Percentiles rank a stretch among this genome's conserved stretches.
These are phyloP conservation scores for Liopterus haemorrhoidalis DNA, from an alignment of 2,888 invertebrate species.

Conservation along the genomic window DNA sequence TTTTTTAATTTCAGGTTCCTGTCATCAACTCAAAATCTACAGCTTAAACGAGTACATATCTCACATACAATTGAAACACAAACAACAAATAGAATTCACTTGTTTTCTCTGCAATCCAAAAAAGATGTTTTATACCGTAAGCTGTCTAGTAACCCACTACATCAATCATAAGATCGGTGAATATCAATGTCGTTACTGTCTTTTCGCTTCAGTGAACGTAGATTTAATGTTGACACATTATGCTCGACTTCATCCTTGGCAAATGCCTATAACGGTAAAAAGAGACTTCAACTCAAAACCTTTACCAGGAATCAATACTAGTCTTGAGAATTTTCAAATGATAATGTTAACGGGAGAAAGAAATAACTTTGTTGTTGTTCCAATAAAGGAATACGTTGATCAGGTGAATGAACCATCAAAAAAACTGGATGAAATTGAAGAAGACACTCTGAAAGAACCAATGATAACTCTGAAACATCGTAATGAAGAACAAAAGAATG, in stretches of 20 bases:
- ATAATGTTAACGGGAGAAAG: too few relatives aligned
- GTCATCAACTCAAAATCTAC: slow-evolving; percentile 15
- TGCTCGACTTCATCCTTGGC: slow-evolving; percentile 42
- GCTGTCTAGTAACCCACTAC: slow-evolving; percentile 40
- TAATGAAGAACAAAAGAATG: slow-evolving; percentile 17
- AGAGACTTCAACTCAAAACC: too few relatives aligned
- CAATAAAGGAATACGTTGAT: too few relatives aligned
- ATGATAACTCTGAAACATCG: slow-evolving; percentile 27
- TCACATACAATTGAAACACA: slow-evolving; percentile 25
- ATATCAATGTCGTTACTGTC: slow-evolving; percentile 51
- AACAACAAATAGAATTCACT: background rate
- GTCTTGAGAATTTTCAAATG: too few relatives aligned
- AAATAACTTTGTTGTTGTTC: too few relatives aligned
- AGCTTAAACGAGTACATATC: slow-evolving; percentile 20
- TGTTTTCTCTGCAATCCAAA: slow-evolving; percentile 6
- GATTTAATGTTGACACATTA: slow-evolving; percentile 49
- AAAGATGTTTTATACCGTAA: slow-evolving; percentile 1
- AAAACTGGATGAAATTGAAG: background rate
- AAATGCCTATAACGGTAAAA: slow-evolving; percentile 3
- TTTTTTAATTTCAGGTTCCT: slow-evolving; percentile 13
- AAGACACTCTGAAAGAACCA: slow-evolving; percentile 20
- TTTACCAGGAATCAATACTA: too few relatives aligned
- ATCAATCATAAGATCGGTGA: slow-evolving; percentile 44
- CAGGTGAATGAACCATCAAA: too few relatives aligned
- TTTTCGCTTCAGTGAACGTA: slow-evolving; percentile 41